A percentile compares a stretch with the other conserved stretches of the same genome.
Conservation (phyloP, 2,888 invertebrate genomes). For the Coelopa pilipes region DNA sequence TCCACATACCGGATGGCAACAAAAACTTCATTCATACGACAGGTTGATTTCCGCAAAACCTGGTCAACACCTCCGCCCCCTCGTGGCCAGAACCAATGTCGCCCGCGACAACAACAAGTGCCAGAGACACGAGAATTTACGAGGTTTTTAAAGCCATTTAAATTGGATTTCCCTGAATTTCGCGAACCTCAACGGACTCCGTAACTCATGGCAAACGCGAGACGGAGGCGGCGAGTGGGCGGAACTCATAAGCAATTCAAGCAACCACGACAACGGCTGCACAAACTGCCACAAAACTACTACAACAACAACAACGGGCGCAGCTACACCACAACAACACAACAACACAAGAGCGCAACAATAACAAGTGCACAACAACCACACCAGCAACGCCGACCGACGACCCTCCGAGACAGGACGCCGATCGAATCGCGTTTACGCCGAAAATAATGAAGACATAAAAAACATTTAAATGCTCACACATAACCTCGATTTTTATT, state of each 20-base stretch:
- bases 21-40: too few relatives aligned
- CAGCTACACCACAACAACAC: too few relatives aligned
- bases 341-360: neutral
- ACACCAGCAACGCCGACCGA: neutral
- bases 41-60: too few relatives aligned
- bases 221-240: constrained; percentile 5
- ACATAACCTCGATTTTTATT: too few relatives aligned
- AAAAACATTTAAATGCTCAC: constrained; percentile 5
- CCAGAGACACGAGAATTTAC: neutral
- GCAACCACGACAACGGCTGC: neutral
- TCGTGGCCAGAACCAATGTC: too few relatives aligned
- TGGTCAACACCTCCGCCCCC: too few relatives aligned
- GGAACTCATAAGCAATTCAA: neutral
- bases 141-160: constrained; percentile 19
- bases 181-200: neutral
- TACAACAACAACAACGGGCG: neutral
- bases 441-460: constrained; percentile 5
- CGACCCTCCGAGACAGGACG: neutral
- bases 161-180: constrained; percentile 12
- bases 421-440: too few relatives aligned
- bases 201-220: constrained; percentile 16
- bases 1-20: too few relatives aligned
- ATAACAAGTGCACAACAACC: neutral
- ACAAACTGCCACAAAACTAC: too few relatives aligned
- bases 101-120: too few relatives aligned